Conservation (phyloP, 2,113 vertebrate species). For the Piprites chloris region DNA sequence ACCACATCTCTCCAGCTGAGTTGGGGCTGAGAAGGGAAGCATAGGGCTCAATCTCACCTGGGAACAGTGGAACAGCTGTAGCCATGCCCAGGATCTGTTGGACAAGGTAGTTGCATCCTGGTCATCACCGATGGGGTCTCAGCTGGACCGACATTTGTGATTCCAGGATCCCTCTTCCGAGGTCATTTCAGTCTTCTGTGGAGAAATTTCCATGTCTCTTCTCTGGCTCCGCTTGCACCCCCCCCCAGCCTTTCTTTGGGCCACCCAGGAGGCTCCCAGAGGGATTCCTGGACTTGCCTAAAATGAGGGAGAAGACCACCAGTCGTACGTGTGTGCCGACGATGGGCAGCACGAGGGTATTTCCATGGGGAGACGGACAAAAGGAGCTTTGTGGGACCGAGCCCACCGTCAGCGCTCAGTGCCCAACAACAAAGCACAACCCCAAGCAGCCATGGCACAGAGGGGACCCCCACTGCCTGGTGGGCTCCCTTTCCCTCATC, state of each 20-base stretch:
- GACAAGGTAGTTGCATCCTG: not conserved
- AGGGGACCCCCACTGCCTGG: not conserved
- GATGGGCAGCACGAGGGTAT: not conserved
- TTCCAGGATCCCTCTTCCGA: not conserved
- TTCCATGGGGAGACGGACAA: not conserved
- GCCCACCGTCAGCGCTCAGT: not conserved
- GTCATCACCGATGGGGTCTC: not conserved
- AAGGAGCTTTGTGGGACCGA: not conserved
- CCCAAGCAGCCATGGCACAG: not conserved
- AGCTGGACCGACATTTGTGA: not conserved
- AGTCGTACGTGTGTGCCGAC: fast-evolving
- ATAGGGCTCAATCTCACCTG: not conserved
- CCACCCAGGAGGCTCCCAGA: not conserved
- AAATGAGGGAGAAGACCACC: not conserved
- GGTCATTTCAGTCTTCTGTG: not conserved
- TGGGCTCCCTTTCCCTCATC: not conserved
- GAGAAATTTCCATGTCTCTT: not conserved
- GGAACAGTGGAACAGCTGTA: not conserved
- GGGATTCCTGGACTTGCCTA: not conserved
- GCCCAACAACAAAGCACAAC: not conserved
- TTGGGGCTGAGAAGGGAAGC: not conserved
- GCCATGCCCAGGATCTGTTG: not conserved
- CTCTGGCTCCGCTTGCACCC: not conserved
- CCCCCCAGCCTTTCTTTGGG: not conserved
- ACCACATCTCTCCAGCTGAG: fast-evolving